Base-by-base conservation (phyloP, 2,113 vertebrate genomes). In the Pseudorectes ferrugineus region DNA sequence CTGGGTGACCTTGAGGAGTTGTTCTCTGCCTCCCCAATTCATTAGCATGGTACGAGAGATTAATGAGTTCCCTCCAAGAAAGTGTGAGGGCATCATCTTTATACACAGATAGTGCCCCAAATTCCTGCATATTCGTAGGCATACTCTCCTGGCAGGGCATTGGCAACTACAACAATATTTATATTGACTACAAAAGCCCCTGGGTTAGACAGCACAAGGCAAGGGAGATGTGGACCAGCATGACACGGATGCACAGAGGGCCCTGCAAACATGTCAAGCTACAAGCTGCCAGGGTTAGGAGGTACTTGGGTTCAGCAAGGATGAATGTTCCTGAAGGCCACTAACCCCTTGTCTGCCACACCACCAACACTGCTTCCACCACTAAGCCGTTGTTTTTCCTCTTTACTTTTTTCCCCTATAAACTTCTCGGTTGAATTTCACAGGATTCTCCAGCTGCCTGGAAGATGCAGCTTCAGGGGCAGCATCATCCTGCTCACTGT, bases 1-100 rank as follows among this genome's bases (percentile, higher is more conserved):
- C 79, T 6, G 33, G 38, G 49, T 88, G 93, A 96, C 93, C 96
- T 88, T 80, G 93, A 93, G 77, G 62, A 51, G 71, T 42, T 24
- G 4, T 38, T 31, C 49, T 57, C 20, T 18, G 9, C 58, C 58
- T 76, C 58, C 86, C 31, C 48, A 58, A 0, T 80, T 95, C 77
- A 65, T 87, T 72, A 86, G 31, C 23, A 35, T 3, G 16, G 48
- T 67, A 84, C 2, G 4, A 95, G 61, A 88, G 76, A 93, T 78
- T 67, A 94, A 94, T 10, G 15, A 92, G 88, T 46, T 76, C 75
- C 73, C 61, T 52, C 14, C 16, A 71, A 49, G 15, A 6, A 54
- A 84, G 46, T 49, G 21, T 19, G 57, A 94, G 63, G 78, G 85
- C 46, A 85, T 57, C 45, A 79, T 70, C 80, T 62, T 66, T 46